A percentile compares a stretch with the other conserved stretches of the same genome.
These are phyloP conservation scores for Drosophila fulvimacula DNA, from an alignment of 2,888 invertebrate species.

Conservation along the genomic window DNA sequence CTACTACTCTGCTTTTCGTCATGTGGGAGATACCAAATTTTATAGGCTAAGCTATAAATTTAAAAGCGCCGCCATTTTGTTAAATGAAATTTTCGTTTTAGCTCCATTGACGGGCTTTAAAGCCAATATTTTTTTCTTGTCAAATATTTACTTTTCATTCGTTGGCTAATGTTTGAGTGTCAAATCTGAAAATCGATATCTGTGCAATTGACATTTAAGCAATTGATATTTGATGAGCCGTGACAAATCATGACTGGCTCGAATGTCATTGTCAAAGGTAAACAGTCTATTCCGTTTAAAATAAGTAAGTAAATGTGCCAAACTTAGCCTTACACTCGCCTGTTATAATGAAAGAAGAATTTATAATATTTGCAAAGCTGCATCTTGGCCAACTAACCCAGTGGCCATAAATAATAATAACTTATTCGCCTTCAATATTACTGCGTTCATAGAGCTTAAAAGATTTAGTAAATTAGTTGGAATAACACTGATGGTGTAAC, in stretches of 20 bases:
- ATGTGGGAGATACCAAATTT: slow-evolving; percentile 35
- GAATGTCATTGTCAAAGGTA: not conserved
- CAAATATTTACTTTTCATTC: not conserved
- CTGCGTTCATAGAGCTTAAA: not conserved
- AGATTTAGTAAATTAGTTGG: slow-evolving; percentile 10
- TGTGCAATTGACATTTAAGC: slow-evolving; percentile 9
- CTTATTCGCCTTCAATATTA: slow-evolving; percentile 33
- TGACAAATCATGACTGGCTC: not conserved
- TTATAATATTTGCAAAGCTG: not conserved
- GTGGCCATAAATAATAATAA: slow-evolving; percentile 59
- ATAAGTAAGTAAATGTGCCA: not conserved
- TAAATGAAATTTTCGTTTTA: slow-evolving; percentile 25
- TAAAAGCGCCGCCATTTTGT: slow-evolving; percentile 35
- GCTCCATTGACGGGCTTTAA: not conserved
- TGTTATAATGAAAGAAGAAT: not conserved
- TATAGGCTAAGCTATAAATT: slow-evolving; percentile 49
- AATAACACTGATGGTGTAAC: not conserved
- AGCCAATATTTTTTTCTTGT: slow-evolving; percentile 4
- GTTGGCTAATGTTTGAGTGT: too few species aligned
- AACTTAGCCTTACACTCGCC: not conserved
- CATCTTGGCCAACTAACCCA: slow-evolving; percentile 2
- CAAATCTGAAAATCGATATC: slow-evolving; percentile 7
- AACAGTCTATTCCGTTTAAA: not conserved
- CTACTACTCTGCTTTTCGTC: slow-evolving; percentile 19
- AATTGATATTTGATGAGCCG: slow-evolving; percentile 25